Evolutionary conservation across 53 echinoderm and acorn worm species (phyloP).

Genomic region (Mesocentrotus franciscanus): DNA sequence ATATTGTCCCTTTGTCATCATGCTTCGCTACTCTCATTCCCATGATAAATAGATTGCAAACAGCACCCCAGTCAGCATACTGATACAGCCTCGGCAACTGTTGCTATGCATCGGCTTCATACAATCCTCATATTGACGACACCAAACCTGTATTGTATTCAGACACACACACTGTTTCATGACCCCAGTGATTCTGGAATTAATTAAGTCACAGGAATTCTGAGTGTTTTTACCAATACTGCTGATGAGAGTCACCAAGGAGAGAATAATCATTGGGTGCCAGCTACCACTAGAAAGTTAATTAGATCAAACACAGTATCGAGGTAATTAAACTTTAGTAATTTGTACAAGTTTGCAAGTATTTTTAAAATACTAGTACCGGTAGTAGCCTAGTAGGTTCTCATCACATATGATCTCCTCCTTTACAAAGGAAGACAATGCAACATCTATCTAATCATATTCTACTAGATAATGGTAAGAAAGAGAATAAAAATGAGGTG

Average conservation of each 20-base stretch:
- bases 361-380: background rate
- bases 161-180: background rate
- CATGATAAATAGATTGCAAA: background rate
- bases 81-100: slow-evolving; percentile 24
- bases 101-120: background rate
- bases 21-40: background rate
- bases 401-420: no score
- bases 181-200: background rate
- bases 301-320: background rate
- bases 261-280: background rate
- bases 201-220: background rate
- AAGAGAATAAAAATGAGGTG: no score
- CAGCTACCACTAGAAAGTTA: background rate
- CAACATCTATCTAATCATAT: no score
- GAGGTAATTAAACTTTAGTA: background rate
- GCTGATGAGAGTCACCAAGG: background rate
- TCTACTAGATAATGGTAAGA: no score
- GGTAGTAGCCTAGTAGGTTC: background rate
- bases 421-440: no score
- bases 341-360: background rate
- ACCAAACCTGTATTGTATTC: background rate
- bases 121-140: background rate
- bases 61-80: background rate
- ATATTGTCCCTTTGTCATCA: background rate
- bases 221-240: background rate